phyloP scores from a whole-genome alignment of 1,140 invertebrate genomes.

The Aphidius gifuensis region DNA sequence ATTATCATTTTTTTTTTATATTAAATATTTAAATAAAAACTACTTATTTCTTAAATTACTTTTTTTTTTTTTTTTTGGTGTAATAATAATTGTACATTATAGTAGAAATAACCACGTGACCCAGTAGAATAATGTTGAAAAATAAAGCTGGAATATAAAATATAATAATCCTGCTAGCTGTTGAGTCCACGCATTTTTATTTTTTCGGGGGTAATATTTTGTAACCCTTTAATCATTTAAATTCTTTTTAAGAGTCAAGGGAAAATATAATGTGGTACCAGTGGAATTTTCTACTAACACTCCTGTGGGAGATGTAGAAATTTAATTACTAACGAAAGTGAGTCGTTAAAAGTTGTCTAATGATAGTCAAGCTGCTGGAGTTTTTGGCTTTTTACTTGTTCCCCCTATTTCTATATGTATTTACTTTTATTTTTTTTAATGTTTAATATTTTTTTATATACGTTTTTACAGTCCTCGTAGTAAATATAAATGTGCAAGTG shows the following conservation, averaged over 20 bases:
- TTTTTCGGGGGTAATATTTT: conserved; percentile 7
- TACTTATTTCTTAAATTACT: neutral
- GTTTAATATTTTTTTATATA: neutral
- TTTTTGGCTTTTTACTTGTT: neutral
- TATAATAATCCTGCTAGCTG: neutral
- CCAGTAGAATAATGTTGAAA: neutral
- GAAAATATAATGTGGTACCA: conserved; percentile 22
- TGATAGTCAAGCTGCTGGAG: neutral
- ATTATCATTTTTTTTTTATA: no score
- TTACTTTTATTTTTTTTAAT: neutral
- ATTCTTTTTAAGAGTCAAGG: conserved; percentile 25
- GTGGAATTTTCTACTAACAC: conserved; percentile 15
- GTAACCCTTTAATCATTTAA: conserved; percentile 33
- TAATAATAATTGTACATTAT: conserved; percentile 30
- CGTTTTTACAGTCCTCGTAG: no score
- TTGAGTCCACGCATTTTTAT: conserved; percentile 1
- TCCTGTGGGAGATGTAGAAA: conserved; percentile 27
- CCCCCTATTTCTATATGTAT: neutral
- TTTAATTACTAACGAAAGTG: conserved; percentile 33
- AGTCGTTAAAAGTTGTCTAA: conserved; percentile 24
- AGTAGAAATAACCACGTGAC: conserved; percentile 25
- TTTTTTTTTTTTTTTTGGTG: neutral
- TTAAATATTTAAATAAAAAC: no score
- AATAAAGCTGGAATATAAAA: conserved; percentile 1
- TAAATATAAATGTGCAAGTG: no score